A percentile compares a stretch with the other conserved stretches of the same genome.
Evolutionary conservation across 2,797 vertebrate species (phyloP).

Genomic region (Tokudaia tokunoshimensis): DNA sequence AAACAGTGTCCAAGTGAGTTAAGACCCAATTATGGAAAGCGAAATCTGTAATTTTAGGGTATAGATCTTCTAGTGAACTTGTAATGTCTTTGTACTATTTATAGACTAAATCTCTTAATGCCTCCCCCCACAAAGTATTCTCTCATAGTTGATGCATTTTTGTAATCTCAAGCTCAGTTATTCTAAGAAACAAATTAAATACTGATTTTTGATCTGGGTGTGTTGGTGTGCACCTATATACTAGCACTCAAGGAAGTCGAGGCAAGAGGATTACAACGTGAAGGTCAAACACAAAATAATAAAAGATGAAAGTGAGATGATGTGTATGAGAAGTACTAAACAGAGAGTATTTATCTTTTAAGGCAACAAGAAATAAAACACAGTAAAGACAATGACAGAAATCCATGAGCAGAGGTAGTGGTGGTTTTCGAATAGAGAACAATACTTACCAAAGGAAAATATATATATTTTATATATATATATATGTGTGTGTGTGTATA

Average conservation of each 20-base stretch:
- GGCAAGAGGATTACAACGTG: background rate
- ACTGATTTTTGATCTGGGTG: background rate
- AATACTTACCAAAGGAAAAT: background rate
- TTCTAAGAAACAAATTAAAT: constrained; percentile 16
- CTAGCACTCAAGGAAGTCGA: background rate
- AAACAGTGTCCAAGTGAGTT: constrained; percentile 20
- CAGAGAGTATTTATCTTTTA: background rate
- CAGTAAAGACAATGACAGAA: background rate
- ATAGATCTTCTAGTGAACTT: background rate
- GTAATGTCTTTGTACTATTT: background rate
- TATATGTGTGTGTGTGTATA: no score
- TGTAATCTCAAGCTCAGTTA: background rate
- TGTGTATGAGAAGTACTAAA: background rate
- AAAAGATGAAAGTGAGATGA: background rate
- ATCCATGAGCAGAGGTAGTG: background rate
- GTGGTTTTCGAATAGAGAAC: constrained; percentile 28
- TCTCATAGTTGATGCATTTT: background rate
- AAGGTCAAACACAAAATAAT: background rate
- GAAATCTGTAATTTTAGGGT: constrained; percentile 37
- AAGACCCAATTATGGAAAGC: background rate
- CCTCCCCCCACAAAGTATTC: background rate
- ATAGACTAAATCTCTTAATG: background rate
- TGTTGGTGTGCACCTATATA: background rate
- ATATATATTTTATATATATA: no score
- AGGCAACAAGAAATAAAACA: background rate